phyloP scores from a whole-genome alignment of 2,113 vertebrate genomes.

The Scophthalmus maximus region DNA sequence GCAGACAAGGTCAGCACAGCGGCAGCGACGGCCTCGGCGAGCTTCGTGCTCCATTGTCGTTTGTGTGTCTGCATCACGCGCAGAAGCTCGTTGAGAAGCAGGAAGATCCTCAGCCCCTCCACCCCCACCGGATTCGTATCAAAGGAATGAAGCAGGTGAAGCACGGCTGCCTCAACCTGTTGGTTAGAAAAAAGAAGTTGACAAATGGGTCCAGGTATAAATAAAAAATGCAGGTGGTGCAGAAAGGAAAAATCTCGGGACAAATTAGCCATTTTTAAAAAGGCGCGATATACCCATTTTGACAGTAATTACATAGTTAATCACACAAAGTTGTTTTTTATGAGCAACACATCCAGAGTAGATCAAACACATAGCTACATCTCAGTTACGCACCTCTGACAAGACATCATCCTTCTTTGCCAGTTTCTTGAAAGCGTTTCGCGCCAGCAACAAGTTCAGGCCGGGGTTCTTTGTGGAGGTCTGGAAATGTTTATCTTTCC shows the following conservation, averaged over 20 bases:
- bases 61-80: slow-evolving; percentile 23
- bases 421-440: slow-evolving; percentile 65
- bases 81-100: slow-evolving; percentile 70
- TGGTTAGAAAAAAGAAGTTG: not conserved
- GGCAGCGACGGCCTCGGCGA: slow-evolving; percentile 41
- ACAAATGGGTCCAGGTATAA: too few species aligned
- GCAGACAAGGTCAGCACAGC: slow-evolving; percentile 47
- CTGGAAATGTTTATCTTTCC: slow-evolving; percentile 70
- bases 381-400: slow-evolving; percentile 49
- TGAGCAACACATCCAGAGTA: too few species aligned
- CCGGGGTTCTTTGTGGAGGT: slow-evolving; percentile 57
- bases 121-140: slow-evolving; percentile 28
- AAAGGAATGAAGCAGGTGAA: slow-evolving; percentile 38
- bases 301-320: not conserved
- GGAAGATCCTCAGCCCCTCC: slow-evolving; percentile 69
- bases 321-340: too few species aligned
- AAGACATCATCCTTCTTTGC: slow-evolving; percentile 26
- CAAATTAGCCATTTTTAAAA: too few species aligned
- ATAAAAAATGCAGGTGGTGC: too few species aligned
- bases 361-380: not conserved
- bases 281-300: too few species aligned
- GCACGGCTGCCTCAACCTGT: slow-evolving; percentile 51
- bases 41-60: not conserved
- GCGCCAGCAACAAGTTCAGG: slow-evolving; percentile 60
- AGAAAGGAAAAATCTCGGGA: too few species aligned